A percentile compares a stretch with the other conserved stretches of the same genome.
Conservation (phyloP, 2,113 vertebrate species). For the Megaceryle maxima region DNA sequence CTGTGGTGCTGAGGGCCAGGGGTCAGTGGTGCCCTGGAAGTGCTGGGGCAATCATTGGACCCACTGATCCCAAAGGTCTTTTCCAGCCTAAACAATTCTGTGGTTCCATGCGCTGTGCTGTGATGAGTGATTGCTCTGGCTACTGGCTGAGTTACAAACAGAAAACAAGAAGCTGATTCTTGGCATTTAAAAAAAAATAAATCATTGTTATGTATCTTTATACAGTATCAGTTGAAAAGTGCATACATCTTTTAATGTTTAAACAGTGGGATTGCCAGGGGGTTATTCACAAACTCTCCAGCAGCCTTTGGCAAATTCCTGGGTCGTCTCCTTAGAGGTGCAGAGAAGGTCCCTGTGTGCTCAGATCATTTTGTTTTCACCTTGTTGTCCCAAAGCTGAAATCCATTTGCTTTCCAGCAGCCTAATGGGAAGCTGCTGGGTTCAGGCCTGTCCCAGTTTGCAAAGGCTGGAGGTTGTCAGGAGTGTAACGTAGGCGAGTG, state of each 20-base stretch:
- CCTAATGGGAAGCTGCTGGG: neutral
- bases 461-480: neutral
- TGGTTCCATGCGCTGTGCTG: neutral
- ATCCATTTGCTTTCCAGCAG: neutral
- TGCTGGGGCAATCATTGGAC: neutral
- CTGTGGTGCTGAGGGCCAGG: neutral
- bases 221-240: neutral
- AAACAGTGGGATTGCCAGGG: neutral
- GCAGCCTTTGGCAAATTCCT: fast-evolving
- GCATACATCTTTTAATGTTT: neutral
- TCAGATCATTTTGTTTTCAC: fast-evolving
- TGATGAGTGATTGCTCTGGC: neutral
- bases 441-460: neutral
- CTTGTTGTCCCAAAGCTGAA: neutral
- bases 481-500: fast-evolving
- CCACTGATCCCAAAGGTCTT: neutral
- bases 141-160: neutral
- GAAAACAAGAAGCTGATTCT: neutral
- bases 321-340: fast-evolving
- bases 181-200: neutral
- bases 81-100: neutral
- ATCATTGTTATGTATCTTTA: neutral
- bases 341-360: fast-evolving
- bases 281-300: neutral
- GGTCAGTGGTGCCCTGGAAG: neutral